A percentile compares a stretch with the other conserved stretches of the same genome.
Conservation (phyloP, 2,797 vertebrate species). For the Cryptoprocta ferox region DNA sequence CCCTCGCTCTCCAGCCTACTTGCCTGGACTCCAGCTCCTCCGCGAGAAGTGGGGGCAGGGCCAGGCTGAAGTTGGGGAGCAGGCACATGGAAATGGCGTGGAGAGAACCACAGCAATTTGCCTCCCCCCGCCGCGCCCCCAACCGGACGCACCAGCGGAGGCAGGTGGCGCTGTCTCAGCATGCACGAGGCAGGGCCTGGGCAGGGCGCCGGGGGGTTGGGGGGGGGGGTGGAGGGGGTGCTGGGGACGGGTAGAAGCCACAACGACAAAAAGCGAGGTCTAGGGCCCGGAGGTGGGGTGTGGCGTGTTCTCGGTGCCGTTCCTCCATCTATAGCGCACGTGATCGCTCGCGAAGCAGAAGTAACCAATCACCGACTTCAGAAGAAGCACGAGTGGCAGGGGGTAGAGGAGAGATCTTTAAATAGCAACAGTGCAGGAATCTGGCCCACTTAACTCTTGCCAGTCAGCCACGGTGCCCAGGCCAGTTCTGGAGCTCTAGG, state of each 20-base stretch:
- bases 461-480: neutral
- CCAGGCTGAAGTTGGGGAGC: constrained; percentile 78
- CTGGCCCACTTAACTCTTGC: neutral
- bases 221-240: too few species aligned
- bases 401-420: neutral
- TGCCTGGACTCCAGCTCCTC: constrained; percentile 82
- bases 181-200: constrained; percentile 60
- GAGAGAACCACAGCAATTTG: constrained; percentile 77
- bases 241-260: neutral
- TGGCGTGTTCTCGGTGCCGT: neutral
- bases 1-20: constrained; percentile 71
- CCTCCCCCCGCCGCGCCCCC: neutral
- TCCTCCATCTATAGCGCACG: neutral
- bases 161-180: constrained; percentile 13
- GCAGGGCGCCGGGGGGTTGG: too few species aligned
- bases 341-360: neutral
- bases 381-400: neutral
- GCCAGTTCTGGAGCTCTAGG: neutral
- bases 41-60: constrained; percentile 76
- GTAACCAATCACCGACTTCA: neutral
- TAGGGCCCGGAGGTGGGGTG: neutral
- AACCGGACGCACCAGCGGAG: constrained; percentile 47
- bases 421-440: neutral
- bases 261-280: neutral
- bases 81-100: constrained; percentile 76